Evolutionary conservation across 2,888 invertebrate genomes (phyloP), one percentile per base, ranked within the genome.

Genomic region (Corbicula japonica): DNA sequence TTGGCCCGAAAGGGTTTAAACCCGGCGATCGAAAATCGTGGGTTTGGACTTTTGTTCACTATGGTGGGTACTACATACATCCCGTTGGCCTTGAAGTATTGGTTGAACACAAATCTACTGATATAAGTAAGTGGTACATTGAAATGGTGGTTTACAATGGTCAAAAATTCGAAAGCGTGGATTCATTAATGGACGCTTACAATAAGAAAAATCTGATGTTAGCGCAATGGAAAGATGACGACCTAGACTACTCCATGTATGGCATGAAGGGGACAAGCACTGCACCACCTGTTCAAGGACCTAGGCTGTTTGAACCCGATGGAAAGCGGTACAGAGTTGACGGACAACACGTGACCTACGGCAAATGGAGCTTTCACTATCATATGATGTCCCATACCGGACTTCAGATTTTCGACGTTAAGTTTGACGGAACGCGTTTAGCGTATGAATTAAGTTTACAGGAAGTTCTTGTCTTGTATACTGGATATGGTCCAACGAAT

Each of bases 381-480:
- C 75, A 84, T 21, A 86, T 88, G 78, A 66, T 83, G 10, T 76
- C 87, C 2, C 62, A 85, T 28, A 83, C 83, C n/a, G 90, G 91
- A 5, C 52, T 89, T 8, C 88, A 87, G 52, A 58, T 90, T 18
- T 80, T 84, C 23, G 86, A 89, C 23, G 75, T 90, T 12, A 78
- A 84, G 12, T 92, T 89, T 65, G 80, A 86, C 50, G 86, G 85
- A 8, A 84, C 87, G 30, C 65, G 87, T 21, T 84, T 90, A 5
- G 87, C 87, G n/a, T 92, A 90, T 54, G 91, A 92, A 62, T 77
- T 91, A 0, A 84, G 89, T 23, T 74, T 90, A 0, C 89, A 90
- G 65, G 91, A 91, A 38, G 83, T 87, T 10, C 68, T 79, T 8
- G 87, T 88, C 5, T 83, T 89, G 48, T 91, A 90, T 76, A 82